Percentiles rank a stretch among this genome's conserved stretches.
phyloP scores from a whole-genome alignment of 2,888 invertebrate genomes.

The Blera fallax region DNA sequence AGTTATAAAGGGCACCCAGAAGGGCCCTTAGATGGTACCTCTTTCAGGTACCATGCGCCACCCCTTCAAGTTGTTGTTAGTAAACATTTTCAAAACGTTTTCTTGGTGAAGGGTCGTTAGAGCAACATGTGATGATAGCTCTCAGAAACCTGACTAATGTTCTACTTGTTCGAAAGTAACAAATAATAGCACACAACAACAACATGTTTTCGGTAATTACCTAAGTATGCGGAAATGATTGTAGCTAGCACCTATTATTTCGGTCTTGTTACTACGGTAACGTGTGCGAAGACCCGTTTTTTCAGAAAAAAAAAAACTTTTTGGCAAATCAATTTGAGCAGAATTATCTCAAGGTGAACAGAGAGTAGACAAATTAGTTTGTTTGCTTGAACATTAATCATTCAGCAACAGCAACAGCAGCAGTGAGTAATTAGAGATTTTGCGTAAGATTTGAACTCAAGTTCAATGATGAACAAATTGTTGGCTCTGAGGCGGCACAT shows the following conservation, averaged over 20 bases:
- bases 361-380: conserved; percentile 36
- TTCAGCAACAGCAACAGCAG: not conserved
- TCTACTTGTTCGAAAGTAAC: not conserved
- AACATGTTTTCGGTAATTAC: conserved; percentile 5
- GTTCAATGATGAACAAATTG: conserved; percentile 34
- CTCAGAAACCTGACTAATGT: not conserved
- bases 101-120: no score
- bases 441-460: conserved; percentile 54
- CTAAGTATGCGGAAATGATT: conserved; percentile 38
- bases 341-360: conserved; percentile 50
- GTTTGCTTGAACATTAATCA: conserved; percentile 61
- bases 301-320: no score
- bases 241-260: not conserved
- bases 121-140: not conserved
- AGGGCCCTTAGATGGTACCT: not conserved
- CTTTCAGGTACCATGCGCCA: not conserved
- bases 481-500: not conserved
- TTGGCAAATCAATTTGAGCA: conserved; percentile 51
- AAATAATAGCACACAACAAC: not conserved
- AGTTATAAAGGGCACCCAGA: not conserved
- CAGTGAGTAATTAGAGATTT: conserved; percentile 17
- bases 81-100: not conserved
- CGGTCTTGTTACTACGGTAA: not conserved
- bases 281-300: conserved; percentile 12
- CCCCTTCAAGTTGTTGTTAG: not conserved